These are phyloP conservation scores for Arctocebus calabarensis DNA, from an alignment of 2,797 vertebrate genomes.

Conservation along the genomic window DNA sequence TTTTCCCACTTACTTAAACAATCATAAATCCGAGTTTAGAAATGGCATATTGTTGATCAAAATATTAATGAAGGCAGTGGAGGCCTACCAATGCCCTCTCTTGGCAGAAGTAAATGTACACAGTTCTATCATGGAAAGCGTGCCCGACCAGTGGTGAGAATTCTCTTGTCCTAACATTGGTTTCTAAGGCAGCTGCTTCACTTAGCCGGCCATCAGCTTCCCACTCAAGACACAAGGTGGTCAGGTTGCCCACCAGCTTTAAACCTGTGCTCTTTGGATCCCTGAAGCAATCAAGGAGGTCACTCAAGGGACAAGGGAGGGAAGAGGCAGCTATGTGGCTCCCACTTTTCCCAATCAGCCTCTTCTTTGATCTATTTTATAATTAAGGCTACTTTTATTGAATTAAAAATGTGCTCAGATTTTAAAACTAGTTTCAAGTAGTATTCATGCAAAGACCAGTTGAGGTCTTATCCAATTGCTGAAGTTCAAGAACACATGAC, in stretches of 20 bases:
- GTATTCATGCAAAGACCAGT: background rate
- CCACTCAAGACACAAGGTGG: background rate
- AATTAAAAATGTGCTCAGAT: background rate
- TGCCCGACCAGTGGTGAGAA: background rate
- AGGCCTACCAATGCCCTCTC: background rate
- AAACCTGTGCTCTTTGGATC: background rate
- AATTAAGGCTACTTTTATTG: background rate
- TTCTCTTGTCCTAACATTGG: background rate
- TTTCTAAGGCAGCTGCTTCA: background rate
- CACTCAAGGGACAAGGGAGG: background rate
- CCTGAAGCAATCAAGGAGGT: background rate
- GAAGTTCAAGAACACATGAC: background rate
- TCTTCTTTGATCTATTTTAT: background rate
- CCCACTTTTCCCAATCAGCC: background rate
- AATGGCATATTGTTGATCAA: conserved; percentile 63
- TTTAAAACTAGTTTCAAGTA: conserved; percentile 41
- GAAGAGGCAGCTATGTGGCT: background rate
- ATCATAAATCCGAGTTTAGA: conserved; percentile 36
- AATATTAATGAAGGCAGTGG: conserved; percentile 63
- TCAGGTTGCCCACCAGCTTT: background rate
- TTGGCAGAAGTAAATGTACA: conserved; percentile 57
- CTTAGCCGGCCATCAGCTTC: background rate
- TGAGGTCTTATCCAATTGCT: background rate
- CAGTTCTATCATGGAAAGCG: background rate
- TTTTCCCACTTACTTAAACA: conserved; percentile 71